Percentiles rank a stretch among this genome's conserved stretches.
Evolutionary conservation across 2,797 vertebrate genomes (phyloP).

Genomic region (Neostethus bicornis): DNA sequence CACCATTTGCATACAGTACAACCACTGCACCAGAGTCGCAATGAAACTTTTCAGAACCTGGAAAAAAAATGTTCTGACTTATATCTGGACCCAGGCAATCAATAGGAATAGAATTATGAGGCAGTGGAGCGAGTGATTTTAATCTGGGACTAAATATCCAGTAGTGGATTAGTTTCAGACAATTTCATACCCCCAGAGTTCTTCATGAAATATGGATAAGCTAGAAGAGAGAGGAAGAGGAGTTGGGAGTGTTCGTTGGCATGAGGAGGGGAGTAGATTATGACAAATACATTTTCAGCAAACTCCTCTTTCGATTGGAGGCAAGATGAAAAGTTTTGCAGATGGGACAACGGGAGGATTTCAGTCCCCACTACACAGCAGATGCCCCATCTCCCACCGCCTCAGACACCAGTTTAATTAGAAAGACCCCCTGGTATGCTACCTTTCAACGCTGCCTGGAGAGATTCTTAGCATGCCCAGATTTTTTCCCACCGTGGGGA

Average conservation of each 20-base stretch:
- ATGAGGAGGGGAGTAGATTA: constrained; percentile 62
- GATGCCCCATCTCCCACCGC: constrained; percentile 67
- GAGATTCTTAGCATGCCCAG: constrained; percentile 64
- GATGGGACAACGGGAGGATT: constrained; percentile 75
- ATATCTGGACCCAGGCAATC: constrained; percentile 79
- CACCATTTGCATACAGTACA: constrained; percentile 47
- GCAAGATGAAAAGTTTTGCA: constrained; percentile 76
- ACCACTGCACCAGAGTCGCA: constrained; percentile 28
- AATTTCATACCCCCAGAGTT: constrained; percentile 82
- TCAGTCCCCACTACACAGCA: constrained; percentile 66
- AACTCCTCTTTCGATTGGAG: constrained; percentile 60
- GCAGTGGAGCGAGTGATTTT: constrained; percentile 83
- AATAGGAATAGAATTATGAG: constrained; percentile 82
- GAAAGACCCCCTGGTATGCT: constrained; percentile 74
- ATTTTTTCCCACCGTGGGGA: constrained; percentile 59
- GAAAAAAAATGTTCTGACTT: constrained; percentile 71
- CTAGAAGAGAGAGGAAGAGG: constrained; percentile 39
- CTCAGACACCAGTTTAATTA: constrained; percentile 80
- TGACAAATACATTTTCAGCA: constrained; percentile 80
- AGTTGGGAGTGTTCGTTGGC: constrained; percentile 43
- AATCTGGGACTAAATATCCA: constrained; percentile 88
- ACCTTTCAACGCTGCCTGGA: constrained; percentile 69
- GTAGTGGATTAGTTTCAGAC: constrained; percentile 85
- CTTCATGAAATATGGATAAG: constrained; percentile 88
- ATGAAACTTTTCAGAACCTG: constrained; percentile 66